phyloP scores from a whole-genome alignment of 2,797 vertebrate species.

The Rhincodon typus region DNA sequence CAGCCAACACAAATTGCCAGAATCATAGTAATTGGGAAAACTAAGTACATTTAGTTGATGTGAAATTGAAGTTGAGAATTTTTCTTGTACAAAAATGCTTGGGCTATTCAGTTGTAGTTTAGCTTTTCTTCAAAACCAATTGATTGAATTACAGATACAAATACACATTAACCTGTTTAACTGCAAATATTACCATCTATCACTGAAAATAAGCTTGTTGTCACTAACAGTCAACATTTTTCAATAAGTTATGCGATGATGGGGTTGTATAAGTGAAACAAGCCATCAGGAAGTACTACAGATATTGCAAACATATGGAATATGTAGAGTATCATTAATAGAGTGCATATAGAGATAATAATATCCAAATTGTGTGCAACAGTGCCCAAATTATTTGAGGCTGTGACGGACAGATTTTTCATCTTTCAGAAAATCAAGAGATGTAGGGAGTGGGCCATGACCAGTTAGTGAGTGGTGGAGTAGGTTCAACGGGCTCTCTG shows the following conservation, averaged over 20 bases:
- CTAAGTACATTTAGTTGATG: not conserved
- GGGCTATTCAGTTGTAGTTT: not conserved
- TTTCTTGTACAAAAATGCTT: not conserved
- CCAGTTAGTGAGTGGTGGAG: no score
- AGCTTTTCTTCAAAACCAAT: not conserved
- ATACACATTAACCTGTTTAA: not conserved
- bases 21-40: not conserved
- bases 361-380: not conserved
- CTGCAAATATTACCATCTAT: not conserved
- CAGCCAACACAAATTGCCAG: not conserved
- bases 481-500: no score
- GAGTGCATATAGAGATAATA: not conserved
- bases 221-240: not conserved
- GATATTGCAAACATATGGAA: not conserved
- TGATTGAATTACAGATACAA: not conserved
- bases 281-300: not conserved
- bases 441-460: no score
- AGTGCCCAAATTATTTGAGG: not conserved
- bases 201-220: not conserved
- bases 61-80: not conserved
- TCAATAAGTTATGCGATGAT: not conserved
- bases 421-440: no score
- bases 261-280: not conserved
- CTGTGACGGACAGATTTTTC: no score
- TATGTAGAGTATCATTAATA: not conserved